These are phyloP conservation scores for Plotosus lineatus DNA, from an alignment of 2,113 vertebrate genomes.

Conservation along the genomic window DNA sequence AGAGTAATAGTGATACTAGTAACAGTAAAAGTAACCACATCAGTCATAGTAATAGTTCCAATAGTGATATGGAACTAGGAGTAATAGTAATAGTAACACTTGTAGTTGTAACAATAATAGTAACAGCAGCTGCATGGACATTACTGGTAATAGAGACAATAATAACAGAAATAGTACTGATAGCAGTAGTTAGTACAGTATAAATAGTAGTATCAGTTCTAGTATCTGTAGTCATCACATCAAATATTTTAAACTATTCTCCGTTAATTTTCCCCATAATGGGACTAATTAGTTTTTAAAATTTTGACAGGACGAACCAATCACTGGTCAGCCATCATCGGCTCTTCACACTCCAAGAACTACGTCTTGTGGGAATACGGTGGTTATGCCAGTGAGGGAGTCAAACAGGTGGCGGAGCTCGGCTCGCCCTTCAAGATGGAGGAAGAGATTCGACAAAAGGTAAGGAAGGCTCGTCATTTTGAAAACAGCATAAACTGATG, in stretches of 20 bases:
- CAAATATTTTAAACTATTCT: too few species aligned
- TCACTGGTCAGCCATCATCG: conserved; percentile 97
- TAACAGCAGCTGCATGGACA: not conserved
- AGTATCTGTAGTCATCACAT: too few species aligned
- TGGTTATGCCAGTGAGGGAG: conserved; percentile 87
- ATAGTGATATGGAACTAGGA: not conserved
- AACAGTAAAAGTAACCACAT: not conserved
- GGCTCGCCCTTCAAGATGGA: conserved; percentile 99
- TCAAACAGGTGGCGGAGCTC: conserved; percentile 92
- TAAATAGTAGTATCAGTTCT: not conserved
- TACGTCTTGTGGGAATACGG: conserved; percentile 97
- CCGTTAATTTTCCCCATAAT: not conserved
- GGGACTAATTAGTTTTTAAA: not conserved
- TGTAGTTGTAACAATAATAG: not conserved
- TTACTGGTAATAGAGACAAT: accelerated
- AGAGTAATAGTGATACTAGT: not conserved
- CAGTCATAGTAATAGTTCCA: not conserved
- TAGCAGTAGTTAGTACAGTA: not conserved
- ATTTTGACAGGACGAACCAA: conserved; percentile 85
- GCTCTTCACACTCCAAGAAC: conserved; percentile 91
- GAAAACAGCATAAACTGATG: not conserved
- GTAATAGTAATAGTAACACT: not conserved
- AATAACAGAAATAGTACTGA: not conserved
- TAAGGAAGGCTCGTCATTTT: conserved; percentile 61
- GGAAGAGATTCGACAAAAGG: conserved; percentile 97